These are phyloP conservation scores for Anthopleura sola DNA, from an alignment of 64 coral and sea anemone species.

Conservation along the genomic window DNA sequence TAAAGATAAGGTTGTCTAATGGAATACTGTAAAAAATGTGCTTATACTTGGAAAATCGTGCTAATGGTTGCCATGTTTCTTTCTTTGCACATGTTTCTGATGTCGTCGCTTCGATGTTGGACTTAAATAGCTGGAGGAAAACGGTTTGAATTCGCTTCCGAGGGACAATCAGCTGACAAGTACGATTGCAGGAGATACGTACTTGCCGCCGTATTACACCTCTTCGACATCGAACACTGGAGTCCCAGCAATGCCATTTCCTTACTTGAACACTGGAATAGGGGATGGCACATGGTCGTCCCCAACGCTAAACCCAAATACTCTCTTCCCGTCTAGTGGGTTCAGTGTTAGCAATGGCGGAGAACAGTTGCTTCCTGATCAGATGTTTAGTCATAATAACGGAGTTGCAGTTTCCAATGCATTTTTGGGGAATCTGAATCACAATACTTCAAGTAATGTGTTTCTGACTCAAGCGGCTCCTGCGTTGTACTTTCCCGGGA, in stretches of 20 bases:
- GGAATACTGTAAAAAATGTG: slow-evolving; percentile 10
- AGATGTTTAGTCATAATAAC: slow-evolving; percentile 93
- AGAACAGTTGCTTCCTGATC: slow-evolving; percentile 85
- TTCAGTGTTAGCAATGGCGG: slow-evolving; percentile 76
- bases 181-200: slow-evolving; percentile 72
- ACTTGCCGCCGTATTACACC: slow-evolving; percentile 89
- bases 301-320: slow-evolving; percentile 84
- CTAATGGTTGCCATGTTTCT: slow-evolving; percentile 90
- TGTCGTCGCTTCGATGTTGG: not conserved
- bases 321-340: slow-evolving; percentile 77
- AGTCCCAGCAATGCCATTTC: slow-evolving; percentile 96
- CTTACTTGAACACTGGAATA: slow-evolving; percentile 82
- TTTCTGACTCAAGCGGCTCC: slow-evolving; percentile 73
- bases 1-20: not conserved
- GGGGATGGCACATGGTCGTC: slow-evolving; percentile 96
- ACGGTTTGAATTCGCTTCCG: slow-evolving; percentile 74
- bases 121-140: slow-evolving; percentile 63
- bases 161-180: slow-evolving; percentile 61
- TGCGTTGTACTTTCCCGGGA: slow-evolving; percentile 95
- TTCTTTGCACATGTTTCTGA: slow-evolving; percentile 30
- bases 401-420: slow-evolving; percentile 90
- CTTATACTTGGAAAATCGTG: slow-evolving; percentile 2
- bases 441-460: slow-evolving; percentile 67
- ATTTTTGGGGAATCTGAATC: slow-evolving; percentile 81
- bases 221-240: slow-evolving; percentile 78